Evolutionary conservation across 92 coral and sea anemone species (phyloP).

Genomic region (Umimayanthus chanpuru): DNA sequence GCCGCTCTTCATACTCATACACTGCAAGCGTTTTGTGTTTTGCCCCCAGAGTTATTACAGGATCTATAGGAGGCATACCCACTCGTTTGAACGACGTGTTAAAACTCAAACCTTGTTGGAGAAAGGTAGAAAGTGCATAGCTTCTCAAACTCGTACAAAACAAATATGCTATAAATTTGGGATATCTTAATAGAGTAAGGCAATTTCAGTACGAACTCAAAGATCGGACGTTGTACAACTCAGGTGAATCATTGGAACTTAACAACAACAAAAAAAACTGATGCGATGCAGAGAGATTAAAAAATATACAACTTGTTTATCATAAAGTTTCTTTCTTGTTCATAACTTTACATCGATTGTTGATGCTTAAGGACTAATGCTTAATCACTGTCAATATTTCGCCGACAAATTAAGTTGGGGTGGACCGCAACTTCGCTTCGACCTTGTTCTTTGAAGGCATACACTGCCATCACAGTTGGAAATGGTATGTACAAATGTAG

Average conservation of each 20-base stretch:
- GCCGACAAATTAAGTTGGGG: background rate
- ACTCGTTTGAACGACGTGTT: background rate
- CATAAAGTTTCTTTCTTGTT: background rate
- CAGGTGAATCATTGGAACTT: background rate
- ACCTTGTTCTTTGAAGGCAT: background rate
- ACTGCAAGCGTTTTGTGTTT: background rate
- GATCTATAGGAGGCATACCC: background rate
- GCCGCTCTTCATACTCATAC: too few species aligned
- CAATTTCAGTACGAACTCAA: background rate
- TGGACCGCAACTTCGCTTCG: background rate
- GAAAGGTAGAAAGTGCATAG: too few species aligned
- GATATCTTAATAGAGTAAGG: too few species aligned
- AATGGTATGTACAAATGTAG: background rate
- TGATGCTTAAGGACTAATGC: background rate
- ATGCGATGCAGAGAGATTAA: background rate
- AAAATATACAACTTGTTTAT: background rate
- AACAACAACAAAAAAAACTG: background rate
- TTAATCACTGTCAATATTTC: conserved; percentile 1
- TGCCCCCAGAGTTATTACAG: background rate
- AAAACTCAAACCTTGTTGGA: too few species aligned
- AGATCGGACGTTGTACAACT: background rate
- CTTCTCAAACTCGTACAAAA: too few species aligned
- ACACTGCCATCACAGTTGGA: background rate
- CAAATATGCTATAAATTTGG: background rate
- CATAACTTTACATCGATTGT: background rate